Conservation (phyloP, 2,888 invertebrate species). For the Lycia hirtaria region DNA sequence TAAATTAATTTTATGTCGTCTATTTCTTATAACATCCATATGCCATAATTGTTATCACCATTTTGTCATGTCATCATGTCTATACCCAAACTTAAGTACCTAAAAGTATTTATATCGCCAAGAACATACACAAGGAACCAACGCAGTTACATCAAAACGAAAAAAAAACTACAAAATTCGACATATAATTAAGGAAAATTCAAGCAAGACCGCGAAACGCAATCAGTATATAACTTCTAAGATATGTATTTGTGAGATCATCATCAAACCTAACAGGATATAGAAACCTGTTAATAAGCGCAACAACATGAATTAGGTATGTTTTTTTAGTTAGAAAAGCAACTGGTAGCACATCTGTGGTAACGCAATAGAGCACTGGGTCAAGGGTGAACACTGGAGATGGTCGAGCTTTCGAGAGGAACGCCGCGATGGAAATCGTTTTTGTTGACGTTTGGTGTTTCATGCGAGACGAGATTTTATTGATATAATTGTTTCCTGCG, state of each 20-base stretch:
- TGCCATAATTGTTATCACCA: too few species aligned
- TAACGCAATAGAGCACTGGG: conserved; percentile 18
- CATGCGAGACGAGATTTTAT: background rate
- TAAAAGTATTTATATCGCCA: too few species aligned
- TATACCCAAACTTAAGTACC: too few species aligned
- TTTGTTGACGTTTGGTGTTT: background rate
- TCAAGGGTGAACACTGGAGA: conserved; percentile 11
- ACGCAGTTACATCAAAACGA: background rate
- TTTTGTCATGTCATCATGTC: too few species aligned
- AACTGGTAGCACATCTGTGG: background rate
- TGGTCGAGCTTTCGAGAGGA: background rate
- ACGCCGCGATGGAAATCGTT: background rate
- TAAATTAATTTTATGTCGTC: too few species aligned
- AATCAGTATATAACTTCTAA: background rate
- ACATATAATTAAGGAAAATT: too few species aligned
- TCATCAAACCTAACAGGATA: conserved; percentile 4
- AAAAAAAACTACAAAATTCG: background rate
- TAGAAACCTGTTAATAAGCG: conserved; percentile 4
- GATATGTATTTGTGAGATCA: conserved; percentile 13
- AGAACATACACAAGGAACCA: too few species aligned
- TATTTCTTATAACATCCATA: too few species aligned
- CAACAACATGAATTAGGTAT: background rate
- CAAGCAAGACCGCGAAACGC: background rate
- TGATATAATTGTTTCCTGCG: too few species aligned
- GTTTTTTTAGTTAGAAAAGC: conserved; percentile 5